Conservation (phyloP, 1,140 invertebrate species). For the Tetranychus cinnabarinus region DNA sequence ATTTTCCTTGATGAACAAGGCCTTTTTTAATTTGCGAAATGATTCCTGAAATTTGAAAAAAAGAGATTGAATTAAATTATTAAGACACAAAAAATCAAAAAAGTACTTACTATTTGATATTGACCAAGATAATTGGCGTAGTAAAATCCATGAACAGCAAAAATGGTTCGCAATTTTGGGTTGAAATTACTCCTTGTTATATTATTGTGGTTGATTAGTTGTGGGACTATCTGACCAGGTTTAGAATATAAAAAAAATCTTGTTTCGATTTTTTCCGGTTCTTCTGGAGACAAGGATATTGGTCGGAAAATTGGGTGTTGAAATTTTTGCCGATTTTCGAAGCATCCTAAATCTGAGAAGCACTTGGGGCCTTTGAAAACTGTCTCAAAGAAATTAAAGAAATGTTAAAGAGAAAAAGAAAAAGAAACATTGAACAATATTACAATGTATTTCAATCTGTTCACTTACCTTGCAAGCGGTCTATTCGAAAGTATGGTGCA, state of each 20-base stretch:
- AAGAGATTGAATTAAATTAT: neutral
- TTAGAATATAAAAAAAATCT: constrained; percentile 2
- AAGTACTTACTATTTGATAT: neutral
- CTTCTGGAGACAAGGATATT: constrained; percentile 6
- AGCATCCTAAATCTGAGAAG: constrained; percentile 7
- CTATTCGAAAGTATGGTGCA: no score
- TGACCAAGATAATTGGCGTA: neutral
- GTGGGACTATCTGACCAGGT: neutral
- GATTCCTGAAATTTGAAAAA: neutral
- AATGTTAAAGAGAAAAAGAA: no score
- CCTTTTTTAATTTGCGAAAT: neutral
- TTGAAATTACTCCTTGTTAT: constrained; percentile 20
- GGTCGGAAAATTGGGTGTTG: constrained; percentile 5
- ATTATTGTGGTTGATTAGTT: neutral
- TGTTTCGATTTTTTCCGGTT: neutral
- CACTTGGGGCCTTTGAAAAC: neutral
- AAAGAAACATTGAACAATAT: no score
- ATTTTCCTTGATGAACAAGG: neutral
- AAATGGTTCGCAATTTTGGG: constrained; percentile 20
- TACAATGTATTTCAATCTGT: no score
- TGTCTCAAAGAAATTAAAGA: no score
- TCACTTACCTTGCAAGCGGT: no score
- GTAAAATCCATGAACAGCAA: constrained; percentile 17
- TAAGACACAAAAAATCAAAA: neutral
- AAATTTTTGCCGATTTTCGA: constrained; percentile 4